Evolutionary conservation across 1,140 invertebrate genomes (phyloP), one percentile per base, ranked within the genome.

Genomic region (Eurosta solidaginis): DNA sequence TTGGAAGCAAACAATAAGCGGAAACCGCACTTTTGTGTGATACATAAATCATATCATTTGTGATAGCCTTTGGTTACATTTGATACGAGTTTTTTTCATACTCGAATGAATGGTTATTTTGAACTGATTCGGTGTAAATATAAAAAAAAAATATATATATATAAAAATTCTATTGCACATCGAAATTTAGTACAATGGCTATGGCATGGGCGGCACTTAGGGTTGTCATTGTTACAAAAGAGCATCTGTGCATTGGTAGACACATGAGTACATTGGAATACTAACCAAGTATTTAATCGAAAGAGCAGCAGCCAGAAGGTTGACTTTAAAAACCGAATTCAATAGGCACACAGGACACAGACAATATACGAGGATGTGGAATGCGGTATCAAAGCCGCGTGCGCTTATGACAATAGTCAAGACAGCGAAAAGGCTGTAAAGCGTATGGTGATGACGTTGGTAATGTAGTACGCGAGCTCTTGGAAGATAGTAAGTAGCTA

Each of bases 21-120:
- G 80, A 79, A 80, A 77, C 81, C 81, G 73, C 79, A 81, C 82
- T 81, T 80, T 80, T 84, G 82, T 81, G 79, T 79, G 79, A 81
- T 59, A 68, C 83, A 85, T 85, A 85, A 85, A 85, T 85, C 84
- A 85, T 85, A 85, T 85, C 81, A 83, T 80, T 84, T 84, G 82
- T 85, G 85, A 83, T 75, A 78, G 79, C 79, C 82, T 84, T 81
- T 85, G 84, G 84, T 85, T 82, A 83, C 83, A 82, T 85, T 83
- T 83, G 83, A 84, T 84, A 85, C 78, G 79, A 79, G 77, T 76
- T 81, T 42, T 22, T 68, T 54, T 68, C 40, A 40, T 68, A 45
- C 10, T 25, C 73, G 44, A 74, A 47, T 74, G 73, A 74, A 74
- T 74, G 44, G 40, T 45, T 47, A n/a, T n/a, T 40, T 40, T 20